These are phyloP conservation scores for Acromyrmex echinatior DNA, from an alignment of 1,140 invertebrate species.

Conservation along the genomic window DNA sequence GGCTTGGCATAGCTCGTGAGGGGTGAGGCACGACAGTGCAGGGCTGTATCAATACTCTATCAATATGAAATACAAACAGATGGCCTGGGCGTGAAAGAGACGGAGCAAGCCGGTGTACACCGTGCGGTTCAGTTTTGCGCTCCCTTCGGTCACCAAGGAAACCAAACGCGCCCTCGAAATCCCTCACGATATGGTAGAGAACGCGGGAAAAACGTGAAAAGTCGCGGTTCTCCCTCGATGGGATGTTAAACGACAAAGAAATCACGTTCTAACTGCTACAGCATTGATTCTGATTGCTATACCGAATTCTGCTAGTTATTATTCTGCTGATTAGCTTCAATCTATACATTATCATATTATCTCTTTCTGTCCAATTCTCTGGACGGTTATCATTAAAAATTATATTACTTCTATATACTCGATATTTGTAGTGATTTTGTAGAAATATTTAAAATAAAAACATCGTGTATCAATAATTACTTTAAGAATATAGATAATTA, in stretches of 20 bases:
- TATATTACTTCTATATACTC: background rate
- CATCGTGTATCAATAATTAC: background rate
- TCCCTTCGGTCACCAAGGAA: conserved; percentile 84
- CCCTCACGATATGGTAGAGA: conserved; percentile 55
- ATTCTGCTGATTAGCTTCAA: background rate
- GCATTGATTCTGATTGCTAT: conserved; percentile 6
- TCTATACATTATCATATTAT: background rate
- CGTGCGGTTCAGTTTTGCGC: conserved; percentile 70
- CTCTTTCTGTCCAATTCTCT: background rate
- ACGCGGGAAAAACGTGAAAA: conserved; percentile 68
- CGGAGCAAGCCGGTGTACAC: conserved; percentile 51
- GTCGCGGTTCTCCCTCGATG: conserved; percentile 63
- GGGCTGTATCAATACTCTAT: conserved; percentile 85
- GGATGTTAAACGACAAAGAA: conserved; percentile 81
- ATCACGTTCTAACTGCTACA: conserved; percentile 70
- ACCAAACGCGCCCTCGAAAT: conserved; percentile 74
- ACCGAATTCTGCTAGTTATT: conserved; percentile 51
- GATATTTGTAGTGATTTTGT: background rate
- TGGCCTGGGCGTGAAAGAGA: conserved; percentile 69
- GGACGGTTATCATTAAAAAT: background rate
- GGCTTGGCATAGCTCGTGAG: conserved; percentile 34
- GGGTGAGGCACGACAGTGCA: conserved; percentile 37
- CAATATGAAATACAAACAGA: conserved; percentile 87
- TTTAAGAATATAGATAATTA: background rate
- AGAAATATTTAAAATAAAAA: background rate